phyloP scores from a whole-genome alignment of 2,888 invertebrate genomes.

The Dendrolimus houi region DNA sequence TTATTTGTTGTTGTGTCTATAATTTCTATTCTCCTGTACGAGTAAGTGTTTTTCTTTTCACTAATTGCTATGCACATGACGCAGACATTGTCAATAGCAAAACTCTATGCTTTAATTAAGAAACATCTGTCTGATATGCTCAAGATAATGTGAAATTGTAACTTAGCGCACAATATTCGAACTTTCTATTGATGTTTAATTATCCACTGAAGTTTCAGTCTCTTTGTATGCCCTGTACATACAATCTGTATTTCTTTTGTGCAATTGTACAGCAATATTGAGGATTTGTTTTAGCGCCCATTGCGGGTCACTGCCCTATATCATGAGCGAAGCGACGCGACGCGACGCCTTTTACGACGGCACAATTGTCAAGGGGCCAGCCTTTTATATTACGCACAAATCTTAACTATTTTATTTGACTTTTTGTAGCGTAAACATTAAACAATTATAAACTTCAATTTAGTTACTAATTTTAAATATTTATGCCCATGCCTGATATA shows the following conservation, averaged over 20 bases:
- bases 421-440: neutral
- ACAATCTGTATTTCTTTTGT: conserved; percentile 51
- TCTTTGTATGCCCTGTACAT: conserved; percentile 66
- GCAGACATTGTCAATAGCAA: conserved; percentile 71
- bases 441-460: neutral
- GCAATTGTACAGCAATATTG: conserved; percentile 60
- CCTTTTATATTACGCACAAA: no score
- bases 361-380: no score
- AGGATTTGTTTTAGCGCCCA: conserved; percentile 32
- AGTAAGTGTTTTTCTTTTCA: conserved; percentile 33
- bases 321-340: conserved; percentile 10
- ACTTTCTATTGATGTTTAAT: conserved; percentile 53
- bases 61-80: conserved; percentile 39
- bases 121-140: conserved; percentile 71
- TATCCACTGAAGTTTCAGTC: conserved; percentile 61
- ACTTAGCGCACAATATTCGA: conserved; percentile 74
- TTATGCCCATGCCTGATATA: no score
- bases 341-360: neutral
- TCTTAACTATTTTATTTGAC: no score
- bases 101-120: conserved; percentile 66
- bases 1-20: conserved; percentile 72
- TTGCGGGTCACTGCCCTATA: conserved; percentile 19
- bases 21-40: conserved; percentile 45
- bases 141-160: conserved; percentile 70
- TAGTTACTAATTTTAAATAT: neutral